Percentiles rank a stretch among this genome's conserved stretches.
Evolutionary conservation across 2,113 vertebrate genomes (phyloP).

Genomic region (Tenebrosternarchus preto): DNA sequence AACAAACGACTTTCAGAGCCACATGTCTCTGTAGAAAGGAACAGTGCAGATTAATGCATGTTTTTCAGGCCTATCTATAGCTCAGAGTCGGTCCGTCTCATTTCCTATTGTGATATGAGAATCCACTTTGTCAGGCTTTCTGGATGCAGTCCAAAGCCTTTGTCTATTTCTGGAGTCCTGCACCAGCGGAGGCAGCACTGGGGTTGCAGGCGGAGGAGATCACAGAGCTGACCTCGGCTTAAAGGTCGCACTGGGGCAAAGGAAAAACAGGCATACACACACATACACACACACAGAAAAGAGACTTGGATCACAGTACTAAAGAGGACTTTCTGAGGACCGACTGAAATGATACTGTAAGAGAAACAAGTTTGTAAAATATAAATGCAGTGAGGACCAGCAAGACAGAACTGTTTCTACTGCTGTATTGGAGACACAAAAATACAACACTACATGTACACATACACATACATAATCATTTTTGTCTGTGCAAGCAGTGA

Average conservation of each 20-base stretch:
- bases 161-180: constrained; percentile 37
- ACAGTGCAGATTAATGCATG: constrained; percentile 7
- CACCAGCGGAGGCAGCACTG: constrained; percentile 27
- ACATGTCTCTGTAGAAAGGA: background rate
- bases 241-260: constrained; percentile 43
- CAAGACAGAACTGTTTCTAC: background rate
- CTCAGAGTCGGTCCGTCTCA: constrained; percentile 12
- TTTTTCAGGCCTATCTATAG: constrained; percentile 18
- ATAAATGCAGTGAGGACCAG: background rate
- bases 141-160: constrained; percentile 55
- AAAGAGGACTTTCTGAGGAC: too few relatives aligned
- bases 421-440: background rate
- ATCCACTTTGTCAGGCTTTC: constrained; percentile 53
- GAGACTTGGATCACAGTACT: too few relatives aligned
- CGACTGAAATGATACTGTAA: background rate
- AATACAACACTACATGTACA: too few relatives aligned
- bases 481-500: too few relatives aligned
- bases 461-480: too few relatives aligned
- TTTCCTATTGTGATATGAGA: constrained; percentile 50
- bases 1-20: background rate
- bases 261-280: background rate
- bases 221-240: constrained; percentile 38
- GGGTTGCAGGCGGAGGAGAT: constrained; percentile 12
- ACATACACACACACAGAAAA: constrained; percentile 13
- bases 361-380: background rate